Conservation (phyloP, 2,888 invertebrate species). For the Theodoxus fluviatilis region DNA sequence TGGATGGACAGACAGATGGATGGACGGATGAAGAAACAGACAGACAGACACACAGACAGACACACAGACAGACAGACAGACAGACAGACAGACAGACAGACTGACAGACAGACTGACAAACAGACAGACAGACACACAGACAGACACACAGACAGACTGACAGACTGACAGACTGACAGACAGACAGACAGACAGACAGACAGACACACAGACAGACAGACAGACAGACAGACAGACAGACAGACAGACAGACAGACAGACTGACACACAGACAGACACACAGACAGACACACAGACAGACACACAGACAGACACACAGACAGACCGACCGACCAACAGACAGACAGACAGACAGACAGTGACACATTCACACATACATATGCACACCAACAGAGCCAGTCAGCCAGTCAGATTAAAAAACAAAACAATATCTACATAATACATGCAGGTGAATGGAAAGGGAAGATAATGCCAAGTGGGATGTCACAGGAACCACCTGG, state of each 20-base stretch:
- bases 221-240: no score
- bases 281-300: conserved; percentile 6
- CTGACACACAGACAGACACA: background rate
- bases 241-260: conserved; percentile 12
- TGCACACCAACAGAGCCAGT: no score
- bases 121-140: conserved; percentile 4
- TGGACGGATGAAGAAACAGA: no score
- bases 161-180: background rate
- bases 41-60: background rate
- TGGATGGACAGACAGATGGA: no score
- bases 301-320: conserved; percentile 12
- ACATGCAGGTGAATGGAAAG: background rate
- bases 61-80: background rate
- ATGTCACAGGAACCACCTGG: no score
- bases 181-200: conserved; percentile 20
- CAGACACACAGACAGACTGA: conserved; percentile 5
- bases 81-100: conserved; percentile 3
- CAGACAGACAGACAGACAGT: conserved; percentile 9
- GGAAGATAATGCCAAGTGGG: no score
- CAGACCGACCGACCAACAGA: background rate
- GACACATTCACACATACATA: no score
- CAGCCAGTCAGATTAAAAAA: no score
- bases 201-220: conserved; percentile 13
- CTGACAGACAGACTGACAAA: conserved; percentile 12
- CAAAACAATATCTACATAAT: no score